Conservation (phyloP, 1,140 invertebrate species). For the Ceratina japonica region DNA sequence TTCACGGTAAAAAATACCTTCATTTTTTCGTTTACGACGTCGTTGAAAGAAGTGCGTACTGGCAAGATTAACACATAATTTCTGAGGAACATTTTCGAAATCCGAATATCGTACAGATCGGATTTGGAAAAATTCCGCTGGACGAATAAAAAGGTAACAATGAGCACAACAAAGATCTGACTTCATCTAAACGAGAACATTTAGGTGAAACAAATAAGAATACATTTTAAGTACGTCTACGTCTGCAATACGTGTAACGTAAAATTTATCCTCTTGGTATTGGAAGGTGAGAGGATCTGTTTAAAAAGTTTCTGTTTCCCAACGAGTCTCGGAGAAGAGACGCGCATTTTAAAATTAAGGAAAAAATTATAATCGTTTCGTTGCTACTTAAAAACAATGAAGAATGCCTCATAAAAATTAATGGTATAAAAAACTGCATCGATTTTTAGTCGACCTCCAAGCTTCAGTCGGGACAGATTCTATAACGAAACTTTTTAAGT, state of each 20-base stretch:
- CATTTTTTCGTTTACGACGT: not conserved
- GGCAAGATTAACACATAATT: conserved; percentile 73
- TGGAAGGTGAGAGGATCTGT: not conserved
- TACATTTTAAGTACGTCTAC: conserved; percentile 33
- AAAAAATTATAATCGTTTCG: not conserved
- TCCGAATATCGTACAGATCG: conserved; percentile 64
- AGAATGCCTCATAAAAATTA: not conserved
- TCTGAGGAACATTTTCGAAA: conserved; percentile 68
- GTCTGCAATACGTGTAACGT: not conserved
- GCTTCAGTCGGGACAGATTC: not conserved
- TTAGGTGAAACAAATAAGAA: conserved; percentile 78
- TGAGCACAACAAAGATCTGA: conserved; percentile 68
- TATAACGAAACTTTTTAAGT: conserved; percentile 10
- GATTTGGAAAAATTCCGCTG: conserved; percentile 66
- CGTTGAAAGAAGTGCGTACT: conserved; percentile 51
- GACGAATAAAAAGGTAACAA: conserved; percentile 61
- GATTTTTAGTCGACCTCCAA: not conserved
- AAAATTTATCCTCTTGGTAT: not conserved
- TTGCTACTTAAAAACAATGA: not conserved
- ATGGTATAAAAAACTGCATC: not conserved
- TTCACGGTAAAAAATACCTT: conserved; percentile 18
- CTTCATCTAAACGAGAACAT: conserved; percentile 78
- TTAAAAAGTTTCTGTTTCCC: conserved; percentile 18
- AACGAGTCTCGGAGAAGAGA: not conserved
- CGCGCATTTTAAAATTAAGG: not conserved